Evolutionary conservation across 92 coral and sea anemone genomes (phyloP).

Genomic region (Scolanthus callimorphus): DNA sequence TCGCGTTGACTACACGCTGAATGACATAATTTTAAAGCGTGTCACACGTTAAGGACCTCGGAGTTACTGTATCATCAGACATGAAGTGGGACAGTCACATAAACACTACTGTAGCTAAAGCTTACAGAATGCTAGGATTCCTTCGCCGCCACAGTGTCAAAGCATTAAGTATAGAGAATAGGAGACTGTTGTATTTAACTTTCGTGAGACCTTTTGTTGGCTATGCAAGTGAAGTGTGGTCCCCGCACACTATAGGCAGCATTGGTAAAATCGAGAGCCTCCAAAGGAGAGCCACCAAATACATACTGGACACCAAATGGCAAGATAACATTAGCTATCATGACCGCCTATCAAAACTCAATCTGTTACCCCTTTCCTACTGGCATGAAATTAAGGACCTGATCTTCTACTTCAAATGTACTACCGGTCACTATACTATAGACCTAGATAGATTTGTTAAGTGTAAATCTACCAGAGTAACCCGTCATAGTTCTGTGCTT

Average conservation of each 20-base stretch:
- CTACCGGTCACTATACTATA: conserved; percentile 1
- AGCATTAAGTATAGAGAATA: not conserved
- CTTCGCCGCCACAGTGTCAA: conserved; percentile 1
- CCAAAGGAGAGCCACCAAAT: conserved; percentile 3
- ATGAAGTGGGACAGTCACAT: conserved; percentile 7
- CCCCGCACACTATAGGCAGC: too few species aligned
- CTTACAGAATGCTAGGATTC: not conserved
- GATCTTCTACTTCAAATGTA: not conserved
- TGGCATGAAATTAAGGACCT: conserved; percentile 3
- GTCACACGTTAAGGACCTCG: too few species aligned
- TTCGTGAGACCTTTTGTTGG: conserved; percentile 2
- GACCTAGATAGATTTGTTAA: not conserved
- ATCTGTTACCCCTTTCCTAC: conserved; percentile 1
- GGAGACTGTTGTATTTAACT: not conserved
- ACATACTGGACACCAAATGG: not conserved
- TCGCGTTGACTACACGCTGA: too few species aligned
- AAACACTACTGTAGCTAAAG: conserved; percentile 4
- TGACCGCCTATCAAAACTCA: not conserved
- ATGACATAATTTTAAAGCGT: too few species aligned
- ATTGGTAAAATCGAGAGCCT: conserved; percentile 1
- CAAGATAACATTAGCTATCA: conserved; percentile 3
- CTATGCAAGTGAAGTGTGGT: conserved; percentile 8
- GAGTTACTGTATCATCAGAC: conserved; percentile 4
- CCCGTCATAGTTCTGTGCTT: conserved; percentile 31
- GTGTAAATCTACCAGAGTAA: conserved; percentile 10